Base-by-base conservation (phyloP, 2,113 vertebrate genomes). In the Nettapus auritus region DNA sequence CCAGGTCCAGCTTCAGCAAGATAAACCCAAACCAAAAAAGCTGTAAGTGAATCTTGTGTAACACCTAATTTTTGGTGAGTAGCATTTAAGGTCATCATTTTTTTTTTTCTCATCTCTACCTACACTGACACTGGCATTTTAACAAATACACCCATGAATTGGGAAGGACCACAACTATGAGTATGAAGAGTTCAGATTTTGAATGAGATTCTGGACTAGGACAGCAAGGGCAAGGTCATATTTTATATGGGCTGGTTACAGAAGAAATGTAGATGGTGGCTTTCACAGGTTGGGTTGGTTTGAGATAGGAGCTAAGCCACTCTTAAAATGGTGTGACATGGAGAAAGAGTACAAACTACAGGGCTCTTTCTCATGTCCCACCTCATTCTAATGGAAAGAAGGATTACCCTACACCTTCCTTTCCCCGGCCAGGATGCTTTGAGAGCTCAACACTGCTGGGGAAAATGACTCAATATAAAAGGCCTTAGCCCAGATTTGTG, bases 11-110 rank as follows among this genome's bases (percentile, higher is more conserved):
- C 67, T 77, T 40, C 67, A 86, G 63, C 87, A 89, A 89, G 84
- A 94, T 88, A 78, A 95, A 96, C 78, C 34, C 46, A 86, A 96
- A 76, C 8, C 5, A 78, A 94, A 91, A n/a, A 89, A 88, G 15
- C 63, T 63, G n/a, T 57, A 80, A 89, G 70, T 56, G 63, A 25
- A 44, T 91, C 67, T 95, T 86, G 68, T 69, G n/a, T 84, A 82
- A 79, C 63, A 75, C n/a, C 42, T 87, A 40, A 91, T 90, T 86
- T 96, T 90, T 79, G 17, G n/a, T 90, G 46, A 86, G 36, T 21
- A 74, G 76, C 48, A 33, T 82, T 89, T 90, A 91, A 74, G 26
- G 6, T 9, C 88, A 93, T 93, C 31, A 29, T 64, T 55, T 85
- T 89, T n/a, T n/a, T n/a, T 93, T 52, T 57, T 94, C 59, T 82